Percentiles rank a stretch among this genome's conserved stretches.
Evolutionary conservation across 2,113 vertebrate species (phyloP).

Genomic region (Daubentonia madagascariensis): DNA sequence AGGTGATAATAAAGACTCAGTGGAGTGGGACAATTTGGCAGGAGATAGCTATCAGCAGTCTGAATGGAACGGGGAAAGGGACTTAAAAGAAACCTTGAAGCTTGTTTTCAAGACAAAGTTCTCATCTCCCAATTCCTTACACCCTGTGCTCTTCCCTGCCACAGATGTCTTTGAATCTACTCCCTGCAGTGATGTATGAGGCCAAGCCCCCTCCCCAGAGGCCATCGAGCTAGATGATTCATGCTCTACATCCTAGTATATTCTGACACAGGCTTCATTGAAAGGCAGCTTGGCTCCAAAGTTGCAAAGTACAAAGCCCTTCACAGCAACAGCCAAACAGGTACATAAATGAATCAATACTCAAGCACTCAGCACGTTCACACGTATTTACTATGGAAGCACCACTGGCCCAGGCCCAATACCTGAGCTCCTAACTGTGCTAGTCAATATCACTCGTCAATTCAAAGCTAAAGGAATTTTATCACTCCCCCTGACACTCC

Average conservation of each 20-base stretch:
- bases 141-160: neutral
- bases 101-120: conserved; percentile 7
- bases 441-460: conserved; percentile 40
- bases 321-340: conserved; percentile 38
- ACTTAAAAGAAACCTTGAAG: neutral
- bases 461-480: conserved; percentile 59
- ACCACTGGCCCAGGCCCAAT: neutral
- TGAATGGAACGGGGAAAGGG: neutral
- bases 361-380: neutral
- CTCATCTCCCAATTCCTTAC: neutral
- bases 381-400: conserved; percentile 32
- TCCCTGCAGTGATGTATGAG: neutral
- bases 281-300: conserved; percentile 39
- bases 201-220: neutral
- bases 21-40: neutral
- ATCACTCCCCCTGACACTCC: neutral
- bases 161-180: neutral
- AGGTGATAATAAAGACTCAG: conserved; percentile 25
- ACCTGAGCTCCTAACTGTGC: conserved; percentile 26
- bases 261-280: conserved; percentile 17
- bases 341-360: conserved; percentile 60
- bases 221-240: neutral
- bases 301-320: conserved; percentile 39
- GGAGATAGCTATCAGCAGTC: neutral
- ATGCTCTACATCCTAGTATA: neutral